Evolutionary conservation across 2,797 vertebrate species (phyloP).

Genomic region (Harpagifer antarcticus): DNA sequence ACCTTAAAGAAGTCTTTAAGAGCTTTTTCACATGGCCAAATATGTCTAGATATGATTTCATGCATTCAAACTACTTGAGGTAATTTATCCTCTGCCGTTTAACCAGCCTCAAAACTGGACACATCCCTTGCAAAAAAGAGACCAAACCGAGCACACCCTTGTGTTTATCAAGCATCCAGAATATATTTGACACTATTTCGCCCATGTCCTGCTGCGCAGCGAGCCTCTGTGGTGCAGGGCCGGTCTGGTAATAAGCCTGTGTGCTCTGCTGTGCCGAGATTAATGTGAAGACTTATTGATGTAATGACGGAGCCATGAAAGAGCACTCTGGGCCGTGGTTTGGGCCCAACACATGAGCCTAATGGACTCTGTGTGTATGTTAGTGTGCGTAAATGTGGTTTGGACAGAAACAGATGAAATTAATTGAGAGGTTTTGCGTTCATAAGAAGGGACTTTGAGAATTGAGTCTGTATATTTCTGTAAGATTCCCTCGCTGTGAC

Average conservation of each 20-base stretch:
- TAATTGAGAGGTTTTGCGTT: constrained; percentile 92
- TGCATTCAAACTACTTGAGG: constrained; percentile 43
- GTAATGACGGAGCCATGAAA: constrained; percentile 86
- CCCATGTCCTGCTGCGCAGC: constrained; percentile 52
- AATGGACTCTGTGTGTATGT: constrained; percentile 76
- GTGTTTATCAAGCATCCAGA: constrained; percentile 60
- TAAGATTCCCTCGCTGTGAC: constrained; percentile 41
- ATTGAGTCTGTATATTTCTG: constrained; percentile 31
- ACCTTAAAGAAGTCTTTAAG: constrained; percentile 29
- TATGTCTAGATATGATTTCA: constrained; percentile 67
- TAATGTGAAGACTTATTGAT: constrained; percentile 89
- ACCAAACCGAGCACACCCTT: constrained; percentile 37
- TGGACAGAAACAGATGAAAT: constrained; percentile 90
- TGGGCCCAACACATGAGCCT: constrained; percentile 74
- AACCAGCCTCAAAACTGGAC: constrained; percentile 52
- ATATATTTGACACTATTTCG: constrained; percentile 57
- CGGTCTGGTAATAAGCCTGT: constrained; percentile 70
- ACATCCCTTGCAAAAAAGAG: constrained; percentile 49
- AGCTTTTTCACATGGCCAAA: constrained; percentile 41
- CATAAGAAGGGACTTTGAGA: constrained; percentile 85
- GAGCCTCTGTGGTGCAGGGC: constrained; percentile 72
- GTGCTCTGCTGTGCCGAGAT: constrained; percentile 80
- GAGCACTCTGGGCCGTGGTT: constrained; percentile 78
- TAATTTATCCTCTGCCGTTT: constrained; percentile 55
- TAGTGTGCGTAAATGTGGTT: constrained; percentile 53